Percentiles rank a stretch among this genome's conserved stretches.
Conservation (phyloP, 2,797 vertebrate genomes). For the Bradypus variegatus region DNA sequence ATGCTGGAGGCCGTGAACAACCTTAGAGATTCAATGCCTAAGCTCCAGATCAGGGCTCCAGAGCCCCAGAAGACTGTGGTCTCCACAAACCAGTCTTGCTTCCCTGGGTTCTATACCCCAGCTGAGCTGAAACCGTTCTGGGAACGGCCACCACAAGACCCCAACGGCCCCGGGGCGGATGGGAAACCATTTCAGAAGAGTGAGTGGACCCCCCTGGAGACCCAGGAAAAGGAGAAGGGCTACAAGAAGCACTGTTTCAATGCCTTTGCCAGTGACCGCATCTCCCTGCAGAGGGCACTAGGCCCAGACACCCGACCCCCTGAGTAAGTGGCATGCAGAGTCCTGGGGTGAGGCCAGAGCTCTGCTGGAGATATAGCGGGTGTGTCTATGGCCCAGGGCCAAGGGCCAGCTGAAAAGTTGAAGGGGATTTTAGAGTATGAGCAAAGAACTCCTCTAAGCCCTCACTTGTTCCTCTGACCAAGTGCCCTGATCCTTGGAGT, state of each 20-base stretch:
- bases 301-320: constrained; percentile 90
- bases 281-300: constrained; percentile 90
- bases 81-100: constrained; percentile 75
- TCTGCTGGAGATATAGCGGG: not conserved
- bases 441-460: not conserved
- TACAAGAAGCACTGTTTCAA: constrained; percentile 96
- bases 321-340: constrained; percentile 81
- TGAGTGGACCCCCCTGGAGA: constrained; percentile 78
- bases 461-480: not conserved
- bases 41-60: constrained; percentile 87
- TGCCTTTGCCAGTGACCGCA: constrained; percentile 91
- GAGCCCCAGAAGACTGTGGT: constrained; percentile 60
- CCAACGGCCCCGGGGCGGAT: constrained; percentile 78
- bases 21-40: constrained; percentile 79
- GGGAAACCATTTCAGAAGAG: constrained; percentile 81
- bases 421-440: not conserved
- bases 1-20: constrained; percentile 89
- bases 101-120: constrained; percentile 81
- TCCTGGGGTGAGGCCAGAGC: not conserved
- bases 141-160: constrained; percentile 84
- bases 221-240: constrained; percentile 85
- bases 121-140: constrained; percentile 83
- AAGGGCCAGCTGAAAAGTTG: not conserved
- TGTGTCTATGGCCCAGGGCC: not conserved
- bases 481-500: not conserved